Percentiles rank a stretch among this genome's conserved stretches.
Conservation (phyloP, 1,140 invertebrate genomes). For the Orchesella cincta region DNA sequence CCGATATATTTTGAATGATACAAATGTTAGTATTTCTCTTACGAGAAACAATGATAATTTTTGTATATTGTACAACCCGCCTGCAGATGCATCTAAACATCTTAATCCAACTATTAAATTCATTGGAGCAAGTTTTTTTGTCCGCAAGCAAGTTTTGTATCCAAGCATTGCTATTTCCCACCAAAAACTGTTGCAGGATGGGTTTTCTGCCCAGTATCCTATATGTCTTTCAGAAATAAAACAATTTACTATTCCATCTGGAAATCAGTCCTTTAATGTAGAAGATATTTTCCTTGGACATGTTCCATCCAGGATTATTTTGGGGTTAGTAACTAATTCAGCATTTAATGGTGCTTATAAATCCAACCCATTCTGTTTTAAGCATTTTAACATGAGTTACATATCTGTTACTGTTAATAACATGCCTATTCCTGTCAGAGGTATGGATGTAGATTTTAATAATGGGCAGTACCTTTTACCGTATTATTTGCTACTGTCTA, state of each 20-base stretch:
- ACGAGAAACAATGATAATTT: neutral
- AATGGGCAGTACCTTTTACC: conserved; percentile 21
- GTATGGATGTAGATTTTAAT: neutral
- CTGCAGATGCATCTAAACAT: neutral
- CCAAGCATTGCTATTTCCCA: neutral
- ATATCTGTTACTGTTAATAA: neutral
- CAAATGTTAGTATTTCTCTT: neutral
- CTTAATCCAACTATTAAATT: neutral
- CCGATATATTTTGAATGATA: neutral
- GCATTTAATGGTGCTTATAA: neutral
- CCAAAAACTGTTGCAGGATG: neutral
- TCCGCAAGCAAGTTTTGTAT: neutral
- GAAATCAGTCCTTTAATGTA: neutral
- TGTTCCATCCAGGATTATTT: neutral
- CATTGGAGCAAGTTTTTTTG: neutral
- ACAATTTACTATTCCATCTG: neutral
- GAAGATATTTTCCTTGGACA: neutral
- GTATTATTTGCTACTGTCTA: conserved; percentile 40
- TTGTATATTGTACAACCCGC: neutral
- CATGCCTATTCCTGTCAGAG: neutral
- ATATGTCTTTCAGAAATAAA: neutral
- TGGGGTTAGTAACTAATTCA: neutral
- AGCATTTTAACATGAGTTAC: neutral
- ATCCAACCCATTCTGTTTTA: neutral
- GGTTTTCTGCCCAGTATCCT: neutral